A percentile compares a stretch with the other conserved stretches of the same genome.
These are phyloP conservation scores for Ataeniobius toweri DNA, from an alignment of 2,797 vertebrate species.

Conservation along the genomic window DNA sequence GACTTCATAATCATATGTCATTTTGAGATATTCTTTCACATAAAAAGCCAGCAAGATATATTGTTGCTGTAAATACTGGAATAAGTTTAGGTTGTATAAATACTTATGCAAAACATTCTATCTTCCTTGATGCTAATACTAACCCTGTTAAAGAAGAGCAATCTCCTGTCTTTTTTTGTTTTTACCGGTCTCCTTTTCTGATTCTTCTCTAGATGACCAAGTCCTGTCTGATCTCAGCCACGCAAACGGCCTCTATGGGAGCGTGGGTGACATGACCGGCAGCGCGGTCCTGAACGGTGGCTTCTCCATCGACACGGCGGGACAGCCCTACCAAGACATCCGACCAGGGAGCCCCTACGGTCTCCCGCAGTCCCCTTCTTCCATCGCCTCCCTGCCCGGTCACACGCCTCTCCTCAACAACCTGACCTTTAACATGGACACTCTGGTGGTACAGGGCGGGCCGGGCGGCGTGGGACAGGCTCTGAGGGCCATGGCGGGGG, in stretches of 20 bases:
- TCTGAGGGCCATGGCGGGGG: constrained; percentile 91
- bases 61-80: not conserved
- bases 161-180: not conserved
- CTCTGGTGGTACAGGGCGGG: constrained; percentile 86
- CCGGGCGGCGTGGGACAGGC: constrained; percentile 91
- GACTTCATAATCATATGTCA: not conserved
- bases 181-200: not conserved
- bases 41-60: not conserved
- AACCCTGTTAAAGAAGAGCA: not conserved
- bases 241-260: constrained; percentile 88
- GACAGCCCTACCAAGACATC: constrained; percentile 95
- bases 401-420: constrained; percentile 93
- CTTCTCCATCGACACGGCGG: constrained; percentile 89
- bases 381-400: constrained; percentile 91
- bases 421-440: constrained; percentile 93
- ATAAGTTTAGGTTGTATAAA: not conserved
- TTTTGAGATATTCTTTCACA: not conserved
- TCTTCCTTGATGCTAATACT: not conserved
- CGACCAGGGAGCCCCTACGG: constrained; percentile 93
- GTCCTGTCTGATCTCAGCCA: constrained; percentile 95
- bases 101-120: not conserved
- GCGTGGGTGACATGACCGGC: constrained; percentile 85
- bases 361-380: constrained; percentile 95
- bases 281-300: constrained; percentile 87
- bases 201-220: constrained; percentile 88